Evolutionary conservation across 2,113 vertebrate species (phyloP).

Genomic region (Cynopterus brachyotis): DNA sequence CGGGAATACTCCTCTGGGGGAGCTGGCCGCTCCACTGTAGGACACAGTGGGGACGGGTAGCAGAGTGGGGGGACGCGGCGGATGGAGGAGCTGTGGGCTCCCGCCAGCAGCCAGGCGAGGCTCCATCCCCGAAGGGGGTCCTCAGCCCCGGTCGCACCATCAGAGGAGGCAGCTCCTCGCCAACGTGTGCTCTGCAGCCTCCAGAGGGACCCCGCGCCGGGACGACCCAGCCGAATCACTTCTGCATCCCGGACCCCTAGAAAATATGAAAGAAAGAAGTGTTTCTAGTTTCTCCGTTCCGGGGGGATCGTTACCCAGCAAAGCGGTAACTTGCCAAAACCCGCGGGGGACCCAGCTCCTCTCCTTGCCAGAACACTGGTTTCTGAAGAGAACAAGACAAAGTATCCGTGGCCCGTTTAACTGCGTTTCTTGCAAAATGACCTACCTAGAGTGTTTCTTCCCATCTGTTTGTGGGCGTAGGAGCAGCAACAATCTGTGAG

Average conservation of each 20-base stretch:
- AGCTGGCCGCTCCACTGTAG: neutral
- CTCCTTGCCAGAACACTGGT: neutral
- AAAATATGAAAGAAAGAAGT: neutral
- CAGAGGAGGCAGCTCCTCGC: neutral
- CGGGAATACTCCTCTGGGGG: no score
- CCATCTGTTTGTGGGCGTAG: slow-evolving; percentile 40
- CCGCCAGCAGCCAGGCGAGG: neutral
- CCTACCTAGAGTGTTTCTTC: slow-evolving; percentile 39
- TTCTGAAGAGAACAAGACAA: neutral
- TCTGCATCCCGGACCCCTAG: neutral
- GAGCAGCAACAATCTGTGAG: slow-evolving; percentile 19
- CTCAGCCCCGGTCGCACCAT: neutral
- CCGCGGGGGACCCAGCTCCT: neutral
- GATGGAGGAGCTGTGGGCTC: neutral
- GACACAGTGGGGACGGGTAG: neutral
- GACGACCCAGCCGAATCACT: neutral
- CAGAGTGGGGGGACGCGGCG: neutral
- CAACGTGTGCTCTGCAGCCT: no score
- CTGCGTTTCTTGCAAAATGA: neutral
- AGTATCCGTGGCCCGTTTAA: neutral
- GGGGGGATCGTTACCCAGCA: neutral
- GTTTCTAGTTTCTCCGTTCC: neutral
- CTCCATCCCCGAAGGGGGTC: neutral
- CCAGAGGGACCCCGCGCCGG: neutral
- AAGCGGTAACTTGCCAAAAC: neutral